Conservation (phyloP, 2,113 vertebrate species). For the Neopipo cinnamomea region DNA sequence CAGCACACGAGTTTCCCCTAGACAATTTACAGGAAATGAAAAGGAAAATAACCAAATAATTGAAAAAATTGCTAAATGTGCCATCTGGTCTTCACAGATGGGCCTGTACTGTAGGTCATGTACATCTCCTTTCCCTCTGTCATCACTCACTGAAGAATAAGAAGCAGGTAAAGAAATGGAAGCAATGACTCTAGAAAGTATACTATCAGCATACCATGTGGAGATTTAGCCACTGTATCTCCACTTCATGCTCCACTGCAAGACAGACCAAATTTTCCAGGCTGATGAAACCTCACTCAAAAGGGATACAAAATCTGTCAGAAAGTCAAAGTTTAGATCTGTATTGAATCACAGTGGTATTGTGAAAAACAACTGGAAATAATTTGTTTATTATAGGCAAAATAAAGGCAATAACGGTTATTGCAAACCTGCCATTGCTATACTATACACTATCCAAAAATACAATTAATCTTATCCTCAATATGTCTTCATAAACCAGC, state of each 20-base stretch:
- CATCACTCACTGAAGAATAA: not conserved
- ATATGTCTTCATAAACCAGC: not conserved
- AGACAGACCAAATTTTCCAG: not conserved
- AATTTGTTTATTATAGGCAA: too few relatives aligned
- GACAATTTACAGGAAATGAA: conserved; percentile 46
- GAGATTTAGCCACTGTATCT: not conserved
- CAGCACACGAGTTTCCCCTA: not conserved
- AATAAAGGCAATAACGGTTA: not conserved
- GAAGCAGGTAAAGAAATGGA: conserved; percentile 9
- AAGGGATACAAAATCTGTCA: not conserved
- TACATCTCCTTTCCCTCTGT: not conserved
- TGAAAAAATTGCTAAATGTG: conserved; percentile 9
- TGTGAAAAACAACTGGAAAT: not conserved
- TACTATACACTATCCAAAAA: not conserved
- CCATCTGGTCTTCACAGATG: conserved; percentile 43
- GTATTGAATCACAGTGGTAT: not conserved
- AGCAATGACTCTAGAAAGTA: not conserved
- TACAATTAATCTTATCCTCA: not conserved
- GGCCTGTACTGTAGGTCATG: not conserved
- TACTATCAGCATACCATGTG: not conserved
- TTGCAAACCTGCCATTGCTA: not conserved
- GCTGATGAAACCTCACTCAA: not conserved
- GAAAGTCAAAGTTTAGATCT: not conserved
- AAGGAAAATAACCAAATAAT: conserved; percentile 33
- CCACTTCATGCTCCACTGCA: not conserved